These are phyloP conservation scores for Oligia strigilis DNA, from an alignment of 2,888 invertebrate species.

Conservation along the genomic window DNA sequence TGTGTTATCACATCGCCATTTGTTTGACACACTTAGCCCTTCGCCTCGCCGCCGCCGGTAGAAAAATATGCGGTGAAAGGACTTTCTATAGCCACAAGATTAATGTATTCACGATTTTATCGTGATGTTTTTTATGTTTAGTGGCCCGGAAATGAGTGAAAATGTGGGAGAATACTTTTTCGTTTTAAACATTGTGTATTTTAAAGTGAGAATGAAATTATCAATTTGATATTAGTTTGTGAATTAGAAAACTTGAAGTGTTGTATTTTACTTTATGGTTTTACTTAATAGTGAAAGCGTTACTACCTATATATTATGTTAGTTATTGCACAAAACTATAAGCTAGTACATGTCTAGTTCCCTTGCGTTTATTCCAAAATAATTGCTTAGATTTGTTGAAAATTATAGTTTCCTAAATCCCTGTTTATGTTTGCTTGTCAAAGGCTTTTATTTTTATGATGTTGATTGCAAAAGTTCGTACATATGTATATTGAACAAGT, in stretches of 20 bases:
- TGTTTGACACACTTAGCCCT: conserved; percentile 79
- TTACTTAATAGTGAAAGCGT: neutral
- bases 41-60: conserved; percentile 43
- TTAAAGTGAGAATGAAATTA: neutral
- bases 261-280: neutral
- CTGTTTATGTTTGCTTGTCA: neutral
- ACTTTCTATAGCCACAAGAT: conserved; percentile 69
- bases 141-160: neutral
- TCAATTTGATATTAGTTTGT: neutral
- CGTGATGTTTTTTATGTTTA: conserved; percentile 20
- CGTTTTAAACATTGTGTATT: neutral
- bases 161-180: conserved; percentile 24
- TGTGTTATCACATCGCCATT: conserved; percentile 68
- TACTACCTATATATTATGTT: neutral
- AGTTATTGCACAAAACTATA: neutral
- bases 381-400: neutral
- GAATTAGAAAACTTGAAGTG: neutral
- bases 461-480: neutral
- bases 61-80: conserved; percentile 63
- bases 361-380: neutral
- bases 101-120: conserved; percentile 52
- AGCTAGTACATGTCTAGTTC: neutral
- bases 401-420: neutral
- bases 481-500: too few relatives aligned
- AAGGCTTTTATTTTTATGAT: neutral